Evolutionary conservation across 2,113 vertebrate species (phyloP).

Genomic region (Oreochromis niloticus): DNA sequence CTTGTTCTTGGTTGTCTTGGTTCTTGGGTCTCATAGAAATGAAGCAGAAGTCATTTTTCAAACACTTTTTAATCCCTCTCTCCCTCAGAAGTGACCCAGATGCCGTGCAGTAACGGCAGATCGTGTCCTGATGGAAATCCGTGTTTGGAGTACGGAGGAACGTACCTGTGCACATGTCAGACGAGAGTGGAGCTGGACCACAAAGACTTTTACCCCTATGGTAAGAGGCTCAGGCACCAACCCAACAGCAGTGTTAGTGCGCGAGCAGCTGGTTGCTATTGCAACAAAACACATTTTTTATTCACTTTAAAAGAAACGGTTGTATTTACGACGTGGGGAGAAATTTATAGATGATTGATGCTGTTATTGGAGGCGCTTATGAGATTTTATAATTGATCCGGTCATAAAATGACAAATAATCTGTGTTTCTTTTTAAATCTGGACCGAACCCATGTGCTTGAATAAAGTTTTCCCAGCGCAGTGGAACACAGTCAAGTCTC

Average conservation of each 20-base stretch:
- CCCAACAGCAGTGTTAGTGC: background rate
- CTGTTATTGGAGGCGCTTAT: background rate
- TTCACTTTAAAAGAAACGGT: background rate
- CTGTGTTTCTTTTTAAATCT: background rate
- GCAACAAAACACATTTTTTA: slow-evolving; percentile 26
- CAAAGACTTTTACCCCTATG: slow-evolving; percentile 80
- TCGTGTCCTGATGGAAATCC: slow-evolving; percentile 89
- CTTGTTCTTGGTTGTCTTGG: background rate
- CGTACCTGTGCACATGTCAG: slow-evolving; percentile 93
- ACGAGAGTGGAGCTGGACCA: slow-evolving; percentile 73
- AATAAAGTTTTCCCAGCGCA: slow-evolving; percentile 14
- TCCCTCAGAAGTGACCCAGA: slow-evolving; percentile 85
- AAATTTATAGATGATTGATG: slow-evolving; percentile 12
- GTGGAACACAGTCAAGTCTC: slow-evolving; percentile 66
- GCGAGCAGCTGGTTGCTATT: slow-evolving; percentile 18
- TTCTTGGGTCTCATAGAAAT: background rate
- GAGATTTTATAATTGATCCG: background rate
- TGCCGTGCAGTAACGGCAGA: slow-evolving; percentile 85
- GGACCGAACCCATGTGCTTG: background rate
- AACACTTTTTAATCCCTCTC: background rate
- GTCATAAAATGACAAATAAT: slow-evolving; percentile 16
- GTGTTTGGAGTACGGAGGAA: slow-evolving; percentile 89
- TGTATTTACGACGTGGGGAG: background rate
- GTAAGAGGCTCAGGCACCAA: slow-evolving; percentile 31
- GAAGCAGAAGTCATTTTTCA: background rate